These are phyloP conservation scores for Neoscelio sp. DNA, from an alignment of 2,888 invertebrate species.

Conservation along the genomic window DNA sequence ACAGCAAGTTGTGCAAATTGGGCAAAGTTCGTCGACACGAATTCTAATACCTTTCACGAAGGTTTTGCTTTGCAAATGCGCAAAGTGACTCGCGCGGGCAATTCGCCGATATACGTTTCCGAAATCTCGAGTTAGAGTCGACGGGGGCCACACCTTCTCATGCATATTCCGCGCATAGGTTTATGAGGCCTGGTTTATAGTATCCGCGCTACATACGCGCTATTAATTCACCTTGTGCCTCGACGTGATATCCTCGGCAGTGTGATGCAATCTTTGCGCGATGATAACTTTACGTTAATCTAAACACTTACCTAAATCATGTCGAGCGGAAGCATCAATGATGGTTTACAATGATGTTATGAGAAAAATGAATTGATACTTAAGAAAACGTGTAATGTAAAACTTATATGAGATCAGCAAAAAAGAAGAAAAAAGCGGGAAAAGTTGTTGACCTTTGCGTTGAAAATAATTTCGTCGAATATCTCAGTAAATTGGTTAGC, in stretches of 20 bases:
- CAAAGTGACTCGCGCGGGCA: conserved; percentile 72
- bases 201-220: conserved; percentile 72
- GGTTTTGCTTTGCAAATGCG: conserved; percentile 79
- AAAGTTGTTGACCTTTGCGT: too few relatives aligned
- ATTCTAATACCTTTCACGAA: conserved; percentile 36
- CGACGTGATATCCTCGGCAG: conserved; percentile 60
- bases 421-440: too few relatives aligned
- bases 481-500: too few relatives aligned
- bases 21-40: conserved; percentile 59
- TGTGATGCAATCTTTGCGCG: conserved; percentile 65
- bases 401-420: too few relatives aligned
- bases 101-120: conserved; percentile 78
- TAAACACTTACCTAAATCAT: conserved; percentile 63
- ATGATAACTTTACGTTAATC: conserved; percentile 60
- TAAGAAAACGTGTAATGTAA: too few relatives aligned
- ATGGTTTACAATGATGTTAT: conserved; percentile 32
- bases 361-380: too few relatives aligned
- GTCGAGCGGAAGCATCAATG: conserved; percentile 29
- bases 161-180: conserved; percentile 77
- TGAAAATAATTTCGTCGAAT: too few relatives aligned
- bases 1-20: conserved; percentile 52
- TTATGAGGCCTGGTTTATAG: conserved; percentile 75
- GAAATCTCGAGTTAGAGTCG: conserved; percentile 76
- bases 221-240: conserved; percentile 75
- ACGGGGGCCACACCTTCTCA: conserved; percentile 78